Evolutionary conservation across 2,888 invertebrate genomes (phyloP).

Genomic region (Cepaea hortensis): DNA sequence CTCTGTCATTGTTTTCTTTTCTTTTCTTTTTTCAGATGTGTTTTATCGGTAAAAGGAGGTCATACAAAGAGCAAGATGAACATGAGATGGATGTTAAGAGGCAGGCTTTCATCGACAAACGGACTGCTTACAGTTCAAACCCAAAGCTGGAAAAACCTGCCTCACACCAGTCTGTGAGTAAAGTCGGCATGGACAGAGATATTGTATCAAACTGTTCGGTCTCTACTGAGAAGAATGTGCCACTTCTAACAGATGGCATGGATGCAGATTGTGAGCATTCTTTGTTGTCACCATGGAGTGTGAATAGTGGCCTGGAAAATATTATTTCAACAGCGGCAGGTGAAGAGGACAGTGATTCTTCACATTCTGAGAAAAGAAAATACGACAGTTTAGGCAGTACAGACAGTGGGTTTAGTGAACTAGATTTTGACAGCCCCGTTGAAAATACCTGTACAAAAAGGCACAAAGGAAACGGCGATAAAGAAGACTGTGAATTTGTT

Average conservation of each 20-base stretch:
- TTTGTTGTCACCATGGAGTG: neutral
- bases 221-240: neutral
- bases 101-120: conserved; percentile 61
- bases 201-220: neutral
- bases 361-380: conserved; percentile 8
- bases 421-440: neutral
- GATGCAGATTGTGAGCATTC: neutral
- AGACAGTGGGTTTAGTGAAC: conserved; percentile 27
- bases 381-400: neutral
- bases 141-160: too few species aligned
- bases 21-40: conserved; percentile 64
- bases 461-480: neutral
- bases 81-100: conserved; percentile 57
- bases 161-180: neutral
- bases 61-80: conserved; percentile 59
- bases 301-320: neutral
- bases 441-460: neutral
- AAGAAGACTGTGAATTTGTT: neutral
- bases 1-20: neutral
- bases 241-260: neutral
- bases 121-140: conserved; percentile 43
- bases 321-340: neutral
- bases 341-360: neutral
- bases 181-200: neutral
- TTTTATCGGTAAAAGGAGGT: conserved; percentile 68